These are phyloP conservation scores for Lacerta viridis DNA, from an alignment of 2,797 vertebrate species.

Conservation along the genomic window DNA sequence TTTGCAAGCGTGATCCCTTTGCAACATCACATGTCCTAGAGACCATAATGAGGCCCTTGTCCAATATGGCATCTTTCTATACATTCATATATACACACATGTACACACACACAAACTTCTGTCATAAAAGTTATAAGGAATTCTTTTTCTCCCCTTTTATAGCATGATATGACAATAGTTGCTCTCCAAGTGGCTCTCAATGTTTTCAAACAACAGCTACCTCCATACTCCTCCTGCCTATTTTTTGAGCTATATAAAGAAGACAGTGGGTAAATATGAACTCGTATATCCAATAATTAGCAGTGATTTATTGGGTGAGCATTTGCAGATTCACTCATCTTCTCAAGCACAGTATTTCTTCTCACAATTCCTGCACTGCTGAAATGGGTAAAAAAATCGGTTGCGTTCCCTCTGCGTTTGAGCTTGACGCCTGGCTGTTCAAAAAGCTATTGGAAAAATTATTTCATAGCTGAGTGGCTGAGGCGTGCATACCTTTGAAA, in stretches of 20 bases:
- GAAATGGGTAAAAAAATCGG: too few relatives aligned
- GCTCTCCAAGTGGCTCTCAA: constrained; percentile 86
- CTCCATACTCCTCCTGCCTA: constrained; percentile 87
- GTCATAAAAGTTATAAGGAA: neutral
- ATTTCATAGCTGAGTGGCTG: neutral
- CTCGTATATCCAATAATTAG: too few relatives aligned
- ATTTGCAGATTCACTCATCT: neutral
- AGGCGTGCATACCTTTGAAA: too few relatives aligned
- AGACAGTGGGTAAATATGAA: constrained; percentile 76
- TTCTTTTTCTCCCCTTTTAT: constrained; percentile 47
- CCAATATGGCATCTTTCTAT: neutral
- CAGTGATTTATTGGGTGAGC: neutral
- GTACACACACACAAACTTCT: neutral
- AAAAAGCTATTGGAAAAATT: neutral
- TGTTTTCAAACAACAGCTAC: constrained; percentile 81
- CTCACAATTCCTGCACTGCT: too few relatives aligned
- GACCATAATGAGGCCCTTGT: too few relatives aligned
- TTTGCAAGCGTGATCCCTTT: neutral
- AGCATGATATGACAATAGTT: constrained; percentile 88
- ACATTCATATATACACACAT: neutral
- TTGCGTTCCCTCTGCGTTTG: too few relatives aligned
- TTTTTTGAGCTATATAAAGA: constrained; percentile 86
- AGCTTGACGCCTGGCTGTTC: too few relatives aligned
- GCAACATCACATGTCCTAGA: neutral
- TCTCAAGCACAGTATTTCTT: neutral